Percentiles rank a stretch among this genome's conserved stretches.
Conservation (phyloP, 1,140 invertebrate species). For the Berghia stephanieae region DNA sequence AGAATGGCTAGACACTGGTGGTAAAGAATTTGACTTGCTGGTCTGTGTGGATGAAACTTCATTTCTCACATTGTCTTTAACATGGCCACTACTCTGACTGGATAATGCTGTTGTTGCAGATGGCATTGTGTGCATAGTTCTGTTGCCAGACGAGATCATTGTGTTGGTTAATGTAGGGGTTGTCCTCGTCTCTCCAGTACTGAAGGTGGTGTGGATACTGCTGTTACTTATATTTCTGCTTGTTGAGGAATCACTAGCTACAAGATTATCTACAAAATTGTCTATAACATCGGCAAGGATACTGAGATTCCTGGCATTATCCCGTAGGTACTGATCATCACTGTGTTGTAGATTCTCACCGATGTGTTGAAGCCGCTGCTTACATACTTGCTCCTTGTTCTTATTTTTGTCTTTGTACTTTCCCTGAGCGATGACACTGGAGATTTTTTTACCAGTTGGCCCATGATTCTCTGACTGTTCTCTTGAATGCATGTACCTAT, state of each 20-base stretch:
- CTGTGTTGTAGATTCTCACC: constrained; percentile 14
- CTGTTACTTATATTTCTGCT: no score
- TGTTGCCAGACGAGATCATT: no score
- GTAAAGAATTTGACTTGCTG: background rate
- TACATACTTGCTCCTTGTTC: background rate
- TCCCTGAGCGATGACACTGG: constrained; percentile 23
- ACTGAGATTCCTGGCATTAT: constrained; percentile 17
- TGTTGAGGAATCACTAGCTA: background rate
- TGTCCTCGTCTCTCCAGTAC: constrained; percentile 22
- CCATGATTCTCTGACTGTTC: background rate
- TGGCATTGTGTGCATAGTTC: no score
- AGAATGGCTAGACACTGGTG: background rate
- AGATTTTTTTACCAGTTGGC: constrained; percentile 28
- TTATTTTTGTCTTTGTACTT: constrained; percentile 11
- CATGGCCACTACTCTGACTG: no score
- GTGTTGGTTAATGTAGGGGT: no score
- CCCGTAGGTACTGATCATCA: constrained; percentile 9
- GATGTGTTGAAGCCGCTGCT: background rate
- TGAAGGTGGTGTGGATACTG: constrained; percentile 2
- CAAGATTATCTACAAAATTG: constrained; percentile 28
- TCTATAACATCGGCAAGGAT: constrained; percentile 30
- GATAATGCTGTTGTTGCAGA: no score
- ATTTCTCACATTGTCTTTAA: no score
- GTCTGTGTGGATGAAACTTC: background rate
- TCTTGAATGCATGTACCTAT: constrained; percentile 25